A percentile compares a stretch with the other conserved stretches of the same genome.
Evolutionary conservation across 1,140 invertebrate genomes (phyloP).

Genomic region (Papilio polytes): DNA sequence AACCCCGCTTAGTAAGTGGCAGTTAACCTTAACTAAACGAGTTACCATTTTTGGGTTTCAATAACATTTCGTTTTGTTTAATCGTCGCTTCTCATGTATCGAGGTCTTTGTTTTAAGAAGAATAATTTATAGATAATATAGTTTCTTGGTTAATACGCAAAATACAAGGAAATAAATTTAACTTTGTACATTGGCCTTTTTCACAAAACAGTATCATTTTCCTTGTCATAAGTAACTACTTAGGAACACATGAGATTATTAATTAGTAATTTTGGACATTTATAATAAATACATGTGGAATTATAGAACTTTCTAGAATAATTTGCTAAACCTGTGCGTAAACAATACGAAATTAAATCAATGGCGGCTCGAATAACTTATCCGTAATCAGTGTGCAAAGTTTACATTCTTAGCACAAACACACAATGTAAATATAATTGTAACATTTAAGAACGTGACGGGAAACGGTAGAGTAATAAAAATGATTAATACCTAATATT

Average conservation of each 20-base stretch:
- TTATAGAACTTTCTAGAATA: not conserved
- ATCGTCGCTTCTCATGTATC: not conserved
- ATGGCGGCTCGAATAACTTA: not conserved
- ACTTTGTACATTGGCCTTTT: not conserved
- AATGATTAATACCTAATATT: constrained; percentile 88
- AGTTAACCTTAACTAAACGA: constrained; percentile 10
- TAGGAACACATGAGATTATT: not conserved
- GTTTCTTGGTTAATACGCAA: not conserved
- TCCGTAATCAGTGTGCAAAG: not conserved
- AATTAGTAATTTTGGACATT: not conserved
- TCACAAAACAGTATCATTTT: not conserved
- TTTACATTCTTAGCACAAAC: constrained; percentile 7
- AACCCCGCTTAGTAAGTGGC: not conserved
- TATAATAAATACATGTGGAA: not conserved
- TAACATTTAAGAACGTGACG: constrained; percentile 15
- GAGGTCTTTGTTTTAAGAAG: not conserved
- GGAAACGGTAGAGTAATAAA: constrained; percentile 11
- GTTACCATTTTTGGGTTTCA: constrained; percentile 15
- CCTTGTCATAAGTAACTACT: not conserved
- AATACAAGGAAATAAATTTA: not conserved
- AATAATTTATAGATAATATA: not conserved
- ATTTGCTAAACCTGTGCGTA: not conserved
- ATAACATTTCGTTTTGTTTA: constrained; percentile 1
- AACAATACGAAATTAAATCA: constrained; percentile 24
- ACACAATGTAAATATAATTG: constrained; percentile 8